Base-by-base conservation (phyloP, 2,113 vertebrate genomes). In the Glareola pratincola region DNA sequence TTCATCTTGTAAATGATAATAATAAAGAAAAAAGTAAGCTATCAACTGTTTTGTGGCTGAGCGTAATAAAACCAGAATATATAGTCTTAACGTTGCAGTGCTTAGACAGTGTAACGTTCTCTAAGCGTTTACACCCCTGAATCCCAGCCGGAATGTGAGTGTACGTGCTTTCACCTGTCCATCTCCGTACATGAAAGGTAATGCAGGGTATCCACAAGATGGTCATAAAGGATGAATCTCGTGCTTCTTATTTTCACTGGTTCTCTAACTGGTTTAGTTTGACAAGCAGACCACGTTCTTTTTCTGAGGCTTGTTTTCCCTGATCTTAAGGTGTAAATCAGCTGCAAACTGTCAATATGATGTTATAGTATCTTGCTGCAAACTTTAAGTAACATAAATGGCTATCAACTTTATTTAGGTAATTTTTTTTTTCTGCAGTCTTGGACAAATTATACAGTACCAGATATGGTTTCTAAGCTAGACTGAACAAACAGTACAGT, bases 231-330 rank as follows among this genome's bases (percentile, higher is more conserved):
- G 43, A 43, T 43, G 13, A 30, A 20, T 43, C 20, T 37, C 34
- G 11, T 0, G 37, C 0, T 43, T 66, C 88, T 48, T 39, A 20
- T 29, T 56, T 82, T 53, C 60, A 12, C 20, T 71, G 18, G 34
- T 81, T 64, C 74, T 94, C 92, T 72, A 75, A 32, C 88, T 94
- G 67, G 29, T 84, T 72, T 47, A 32, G 36, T 94, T 85, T 47
- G 24, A 68, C 68, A 73, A 48, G 54, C 17, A 62, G 51, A 12
- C 18, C n/a, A 7, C 14, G 3, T 89, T 94, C 41, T 41, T 67
- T 77, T 85, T 71, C 53, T 75, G 29, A 78, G 54, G 36, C 50
- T 78, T 81, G 47, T n/a, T 57, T 84, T 76, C 41, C 9, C 75
- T 88, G 85, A 19, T 86, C 59, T 39, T 27, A 48, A 54, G 37